Percentiles rank a stretch among this genome's conserved stretches.
phyloP scores from a whole-genome alignment of 2,113 vertebrate genomes.

The Axis porcinus region DNA sequence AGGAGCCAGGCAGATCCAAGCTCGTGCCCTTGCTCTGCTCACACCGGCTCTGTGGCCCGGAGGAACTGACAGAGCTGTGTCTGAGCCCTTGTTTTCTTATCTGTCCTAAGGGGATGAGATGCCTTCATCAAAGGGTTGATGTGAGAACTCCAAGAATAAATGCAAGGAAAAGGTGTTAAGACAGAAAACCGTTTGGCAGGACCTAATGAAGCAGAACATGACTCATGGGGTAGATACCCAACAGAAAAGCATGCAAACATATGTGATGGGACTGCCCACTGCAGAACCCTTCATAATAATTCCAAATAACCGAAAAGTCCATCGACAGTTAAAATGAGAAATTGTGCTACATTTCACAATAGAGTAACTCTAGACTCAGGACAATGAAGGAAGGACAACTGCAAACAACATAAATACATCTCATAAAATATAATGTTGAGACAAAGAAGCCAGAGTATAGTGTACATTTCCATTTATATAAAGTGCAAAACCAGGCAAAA shows the following conservation, averaged over 20 bases:
- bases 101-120: background rate
- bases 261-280: rapidly evolving
- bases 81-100: background rate
- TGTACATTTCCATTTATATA: rapidly evolving
- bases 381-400: background rate
- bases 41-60: background rate
- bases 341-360: rapidly evolving
- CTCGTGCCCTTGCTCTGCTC: background rate
- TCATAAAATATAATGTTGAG: background rate
- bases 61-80: background rate
- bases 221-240: rapidly evolving
- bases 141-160: background rate
- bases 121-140: background rate
- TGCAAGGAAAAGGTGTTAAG: background rate
- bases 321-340: rapidly evolving
- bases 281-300: rapidly evolving
- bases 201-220: background rate
- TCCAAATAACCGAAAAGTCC: background rate
- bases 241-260: background rate
- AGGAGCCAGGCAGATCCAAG: background rate
- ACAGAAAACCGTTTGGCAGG: background rate
- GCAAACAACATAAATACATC: too few species aligned
- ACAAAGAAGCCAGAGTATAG: background rate
- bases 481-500: background rate
- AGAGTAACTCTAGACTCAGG: rapidly evolving